phyloP scores from a whole-genome alignment of 1,140 invertebrate genomes.

The Leptopilina boulardi region DNA sequence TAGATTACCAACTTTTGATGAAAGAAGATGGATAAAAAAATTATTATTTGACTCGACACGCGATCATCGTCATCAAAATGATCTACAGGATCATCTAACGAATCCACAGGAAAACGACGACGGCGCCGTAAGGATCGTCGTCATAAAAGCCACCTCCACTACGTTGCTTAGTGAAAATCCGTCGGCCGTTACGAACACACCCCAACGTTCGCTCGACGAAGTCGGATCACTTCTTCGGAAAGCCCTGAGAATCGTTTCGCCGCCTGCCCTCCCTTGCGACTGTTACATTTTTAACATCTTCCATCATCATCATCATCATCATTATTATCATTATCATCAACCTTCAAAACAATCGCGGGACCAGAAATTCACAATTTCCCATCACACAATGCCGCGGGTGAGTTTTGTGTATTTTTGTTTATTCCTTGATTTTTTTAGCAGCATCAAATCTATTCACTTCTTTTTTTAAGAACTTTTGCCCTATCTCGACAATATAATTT shows the following conservation, averaged over 20 bases:
- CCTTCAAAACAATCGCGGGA: too few relatives aligned
- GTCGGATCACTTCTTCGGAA: slow-evolving; percentile 43
- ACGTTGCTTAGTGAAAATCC: slow-evolving; percentile 62
- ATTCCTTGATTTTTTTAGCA: neutral
- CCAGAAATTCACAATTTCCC: neutral
- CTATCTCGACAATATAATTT: too few relatives aligned
- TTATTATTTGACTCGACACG: slow-evolving; percentile 53
- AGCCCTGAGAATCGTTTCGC: slow-evolving; percentile 61
- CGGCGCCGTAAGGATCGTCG: slow-evolving; percentile 52
- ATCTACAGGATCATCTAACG: neutral
- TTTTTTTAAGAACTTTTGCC: too few relatives aligned
- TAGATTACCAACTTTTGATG: slow-evolving; percentile 41
- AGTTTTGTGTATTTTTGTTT: slow-evolving; percentile 42
- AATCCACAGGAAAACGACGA: slow-evolving; percentile 39
- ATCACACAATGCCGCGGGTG: slow-evolving; percentile 64
- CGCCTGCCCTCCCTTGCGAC: slow-evolving; percentile 52
- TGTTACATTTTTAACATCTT: slow-evolving; percentile 27
- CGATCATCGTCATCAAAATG: slow-evolving; percentile 44
- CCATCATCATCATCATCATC: neutral
- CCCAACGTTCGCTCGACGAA: slow-evolving; percentile 37
- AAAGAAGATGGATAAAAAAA: slow-evolving; percentile 53
- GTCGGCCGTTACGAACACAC: slow-evolving; percentile 59
- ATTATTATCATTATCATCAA: neutral
- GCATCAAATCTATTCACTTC: too few relatives aligned
- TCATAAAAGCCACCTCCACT: slow-evolving; percentile 46